These are phyloP conservation scores for Ormyrus thymus DNA, from an alignment of 2,888 invertebrate species.

Conservation along the genomic window DNA sequence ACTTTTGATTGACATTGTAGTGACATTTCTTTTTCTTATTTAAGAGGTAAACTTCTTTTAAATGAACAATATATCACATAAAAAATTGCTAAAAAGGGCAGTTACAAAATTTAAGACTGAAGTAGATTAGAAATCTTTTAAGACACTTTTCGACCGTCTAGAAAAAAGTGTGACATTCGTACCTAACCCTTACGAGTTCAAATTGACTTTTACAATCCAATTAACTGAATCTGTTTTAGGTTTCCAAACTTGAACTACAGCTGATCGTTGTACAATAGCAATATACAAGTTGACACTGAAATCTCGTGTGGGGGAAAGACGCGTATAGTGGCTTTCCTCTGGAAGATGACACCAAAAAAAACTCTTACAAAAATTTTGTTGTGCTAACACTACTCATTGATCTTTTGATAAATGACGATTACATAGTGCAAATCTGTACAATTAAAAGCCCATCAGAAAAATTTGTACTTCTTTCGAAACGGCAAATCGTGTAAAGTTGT, in stretches of 20 bases:
- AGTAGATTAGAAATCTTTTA: neutral
- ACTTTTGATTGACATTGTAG: conserved; percentile 21
- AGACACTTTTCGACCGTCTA: neutral
- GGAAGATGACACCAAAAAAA: conserved; percentile 3
- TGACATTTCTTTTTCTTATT: neutral
- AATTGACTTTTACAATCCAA: conserved; percentile 34
- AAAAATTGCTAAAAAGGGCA: conserved; percentile 18
- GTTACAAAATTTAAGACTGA: conserved; percentile 19
- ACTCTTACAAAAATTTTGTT: conserved; percentile 12
- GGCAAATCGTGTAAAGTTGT: neutral
- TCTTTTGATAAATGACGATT: neutral
- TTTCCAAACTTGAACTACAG: conserved; percentile 30
- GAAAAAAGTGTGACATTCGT: conserved; percentile 6
- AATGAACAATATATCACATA: conserved; percentile 11
- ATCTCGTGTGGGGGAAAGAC: neutral
- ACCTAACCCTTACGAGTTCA: neutral
- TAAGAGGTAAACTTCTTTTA: neutral
- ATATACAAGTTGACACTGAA: conserved; percentile 33
- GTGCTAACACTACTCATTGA: conserved; percentile 12
- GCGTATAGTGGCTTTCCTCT: neutral
- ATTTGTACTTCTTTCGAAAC: conserved; percentile 4
- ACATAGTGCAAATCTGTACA: conserved; percentile 17
- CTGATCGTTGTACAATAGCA: conserved; percentile 41
- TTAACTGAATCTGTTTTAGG: neutral
- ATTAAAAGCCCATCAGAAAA: neutral